Conservation (phyloP, 2,113 vertebrate species). For the Prolemur simus region DNA sequence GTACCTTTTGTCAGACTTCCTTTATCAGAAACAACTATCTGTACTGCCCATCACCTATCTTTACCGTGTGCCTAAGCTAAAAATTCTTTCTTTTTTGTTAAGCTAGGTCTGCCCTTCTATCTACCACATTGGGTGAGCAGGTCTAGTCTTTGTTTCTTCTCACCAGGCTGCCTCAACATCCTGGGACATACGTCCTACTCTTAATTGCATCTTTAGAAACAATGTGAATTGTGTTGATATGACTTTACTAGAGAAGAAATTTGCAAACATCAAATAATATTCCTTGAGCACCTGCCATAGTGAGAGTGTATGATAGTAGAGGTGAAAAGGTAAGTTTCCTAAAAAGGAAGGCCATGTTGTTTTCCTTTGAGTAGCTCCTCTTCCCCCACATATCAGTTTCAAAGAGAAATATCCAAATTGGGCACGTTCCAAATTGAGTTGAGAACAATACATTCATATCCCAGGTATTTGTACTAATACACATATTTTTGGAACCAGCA, state of each 20-base stretch:
- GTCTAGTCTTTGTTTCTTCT: neutral
- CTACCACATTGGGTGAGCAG: neutral
- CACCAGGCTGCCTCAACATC: neutral
- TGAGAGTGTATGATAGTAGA: neutral
- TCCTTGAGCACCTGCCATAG: neutral
- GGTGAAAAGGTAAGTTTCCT: neutral
- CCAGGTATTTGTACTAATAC: neutral
- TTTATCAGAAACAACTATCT: neutral
- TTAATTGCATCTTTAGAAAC: neutral
- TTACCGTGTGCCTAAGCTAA: neutral
- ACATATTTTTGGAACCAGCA: neutral
- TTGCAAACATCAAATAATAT: neutral
- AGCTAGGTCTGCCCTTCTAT: neutral
- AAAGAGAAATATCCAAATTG: constrained; percentile 8
- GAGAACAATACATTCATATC: neutral
- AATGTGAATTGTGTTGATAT: neutral
- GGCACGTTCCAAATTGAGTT: neutral
- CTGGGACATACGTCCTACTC: accelerated
- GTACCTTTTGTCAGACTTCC: neutral
- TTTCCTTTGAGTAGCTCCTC: neutral
- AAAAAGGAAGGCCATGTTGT: neutral
- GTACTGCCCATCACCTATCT: no score
- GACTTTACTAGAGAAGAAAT: neutral
- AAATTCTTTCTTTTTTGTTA: neutral
- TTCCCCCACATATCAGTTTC: neutral